These are phyloP conservation scores for Chascanopsetta lugubris DNA, from an alignment of 2,113 vertebrate species.

Conservation along the genomic window DNA sequence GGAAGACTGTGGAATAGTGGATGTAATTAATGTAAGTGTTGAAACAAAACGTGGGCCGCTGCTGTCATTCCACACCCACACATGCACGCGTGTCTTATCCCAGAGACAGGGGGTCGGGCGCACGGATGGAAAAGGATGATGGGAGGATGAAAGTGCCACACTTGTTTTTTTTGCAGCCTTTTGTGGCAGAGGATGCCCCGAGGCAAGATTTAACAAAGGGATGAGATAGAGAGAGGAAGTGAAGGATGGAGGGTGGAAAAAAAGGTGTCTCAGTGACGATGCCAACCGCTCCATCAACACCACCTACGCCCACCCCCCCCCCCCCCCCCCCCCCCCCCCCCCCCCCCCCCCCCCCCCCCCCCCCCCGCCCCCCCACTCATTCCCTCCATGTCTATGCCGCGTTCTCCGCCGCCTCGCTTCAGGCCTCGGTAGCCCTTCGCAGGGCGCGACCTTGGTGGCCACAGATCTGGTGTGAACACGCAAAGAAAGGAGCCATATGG, in stretches of 20 bases:
- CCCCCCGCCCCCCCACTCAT: slow-evolving; percentile 1
- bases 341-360: no score
- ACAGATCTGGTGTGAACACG: slow-evolving; percentile 49
- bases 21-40: slow-evolving; percentile 71
- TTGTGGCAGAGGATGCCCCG: slow-evolving; percentile 63
- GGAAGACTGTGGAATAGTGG: slow-evolving; percentile 63
- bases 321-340: background rate
- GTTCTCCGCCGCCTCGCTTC: slow-evolving; percentile 43
- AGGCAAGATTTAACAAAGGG: slow-evolving; percentile 69
- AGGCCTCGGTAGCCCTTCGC: slow-evolving; percentile 65
- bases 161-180: slow-evolving; percentile 55
- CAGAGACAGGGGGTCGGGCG: slow-evolving; percentile 46
- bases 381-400: slow-evolving; percentile 25
- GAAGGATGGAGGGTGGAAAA: slow-evolving; percentile 30
- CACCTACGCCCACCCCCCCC: background rate
- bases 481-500: slow-evolving; percentile 58
- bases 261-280: slow-evolving; percentile 59
- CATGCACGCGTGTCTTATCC: slow-evolving; percentile 32
- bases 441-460: slow-evolving; percentile 66
- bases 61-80: slow-evolving; percentile 53
- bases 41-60: slow-evolving; percentile 62
- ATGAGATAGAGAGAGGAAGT: slow-evolving; percentile 55
- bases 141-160: slow-evolving; percentile 67
- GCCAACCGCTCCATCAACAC: slow-evolving; percentile 35
- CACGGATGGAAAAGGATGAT: slow-evolving; percentile 53